Percentiles rank a stretch among this genome's conserved stretches.
Conservation (phyloP, 2,888 invertebrate species). For the Deroplatys truncata region DNA sequence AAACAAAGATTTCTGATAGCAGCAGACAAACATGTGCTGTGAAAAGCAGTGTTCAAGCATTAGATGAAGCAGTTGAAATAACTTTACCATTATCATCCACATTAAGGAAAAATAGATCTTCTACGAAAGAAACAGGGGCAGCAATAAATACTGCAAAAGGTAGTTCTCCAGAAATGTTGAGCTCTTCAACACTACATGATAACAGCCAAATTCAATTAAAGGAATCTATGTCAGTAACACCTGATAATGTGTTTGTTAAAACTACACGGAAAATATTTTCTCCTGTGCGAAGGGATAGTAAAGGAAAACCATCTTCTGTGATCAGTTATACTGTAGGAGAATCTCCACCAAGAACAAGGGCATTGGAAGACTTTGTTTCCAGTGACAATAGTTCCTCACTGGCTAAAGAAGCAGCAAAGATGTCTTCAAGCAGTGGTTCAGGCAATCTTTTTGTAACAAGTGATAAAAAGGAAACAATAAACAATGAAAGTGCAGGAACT, state of each 20-base stretch:
- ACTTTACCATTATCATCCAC: no score
- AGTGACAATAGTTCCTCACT: no score
- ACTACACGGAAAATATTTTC: constrained; percentile 78
- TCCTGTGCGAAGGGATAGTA: constrained; percentile 59
- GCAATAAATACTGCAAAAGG: no score
- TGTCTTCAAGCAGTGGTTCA: no score
- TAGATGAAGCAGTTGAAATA: no score
- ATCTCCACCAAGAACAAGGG: constrained; percentile 32
- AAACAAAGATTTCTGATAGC: no score
- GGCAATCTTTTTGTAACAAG: no score
- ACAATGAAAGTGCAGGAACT: neutral
- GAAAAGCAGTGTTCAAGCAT: no score
- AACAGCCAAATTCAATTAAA: no score
- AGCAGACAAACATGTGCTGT: no score
- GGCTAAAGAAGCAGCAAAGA: neutral
- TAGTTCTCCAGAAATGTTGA: no score
- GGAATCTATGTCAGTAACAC: constrained; percentile 21
- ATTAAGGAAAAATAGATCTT: neutral
- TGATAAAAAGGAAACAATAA: neutral
- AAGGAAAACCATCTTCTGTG: constrained; percentile 51
- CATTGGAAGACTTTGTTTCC: neutral
- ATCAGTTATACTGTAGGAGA: constrained; percentile 50
- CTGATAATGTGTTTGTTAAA: constrained; percentile 67
- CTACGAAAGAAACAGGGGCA: neutral
- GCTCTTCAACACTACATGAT: no score